Base-by-base conservation (phyloP, 2,113 vertebrate genomes). In the Rhineura floridana region DNA sequence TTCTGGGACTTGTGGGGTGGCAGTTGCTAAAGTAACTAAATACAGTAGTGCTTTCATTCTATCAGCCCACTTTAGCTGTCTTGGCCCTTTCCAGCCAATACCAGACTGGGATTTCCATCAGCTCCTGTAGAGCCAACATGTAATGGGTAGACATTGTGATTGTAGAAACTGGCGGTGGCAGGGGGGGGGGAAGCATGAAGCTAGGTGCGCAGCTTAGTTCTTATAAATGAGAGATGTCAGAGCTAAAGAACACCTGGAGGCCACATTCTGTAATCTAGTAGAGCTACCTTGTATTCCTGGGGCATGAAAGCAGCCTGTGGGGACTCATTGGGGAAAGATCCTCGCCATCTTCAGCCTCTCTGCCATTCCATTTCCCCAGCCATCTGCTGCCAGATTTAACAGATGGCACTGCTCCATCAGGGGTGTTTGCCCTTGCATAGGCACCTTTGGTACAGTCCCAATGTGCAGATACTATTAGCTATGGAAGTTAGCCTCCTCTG, bases 11-110 rank as follows among this genome's bases (percentile, higher is more conserved):
- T 85, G 92, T 78, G 85, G 94, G 89, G 83, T 91, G 84, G 87
- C 93, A 93, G 96, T 97, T 97, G 96, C 96, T 96, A 97, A 89
- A 96, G 96, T 96, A 97, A 97, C 96, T 94, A 87, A 82, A 93
- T 88, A 52, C 36, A 63, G 48, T 36, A 91, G 3, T 10, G 44
- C n/a, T 88, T 94, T 94, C 91, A 91, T 95, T 95, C 91, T 91
- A 59, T 59, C 55, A 59, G 55, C 55, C 55, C 55, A 59, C 21
- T 50, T 39, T 4, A 23, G n/a, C 48, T 23, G 4, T 30, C 25
- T 25, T 17, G 11, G 80, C 25, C 25, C 11, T 46, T 25, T 77
- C 50, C 13, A 52, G 25, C 46, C 50, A 72, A 87, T 46, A 80
- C 1, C n/a, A 46, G 63, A 17, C 15, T 28, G 39, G 73, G 72